Evolutionary conservation across 2,888 invertebrate species (phyloP), one percentile per base, ranked within the genome.

Genomic region (Eulithis prunata): DNA sequence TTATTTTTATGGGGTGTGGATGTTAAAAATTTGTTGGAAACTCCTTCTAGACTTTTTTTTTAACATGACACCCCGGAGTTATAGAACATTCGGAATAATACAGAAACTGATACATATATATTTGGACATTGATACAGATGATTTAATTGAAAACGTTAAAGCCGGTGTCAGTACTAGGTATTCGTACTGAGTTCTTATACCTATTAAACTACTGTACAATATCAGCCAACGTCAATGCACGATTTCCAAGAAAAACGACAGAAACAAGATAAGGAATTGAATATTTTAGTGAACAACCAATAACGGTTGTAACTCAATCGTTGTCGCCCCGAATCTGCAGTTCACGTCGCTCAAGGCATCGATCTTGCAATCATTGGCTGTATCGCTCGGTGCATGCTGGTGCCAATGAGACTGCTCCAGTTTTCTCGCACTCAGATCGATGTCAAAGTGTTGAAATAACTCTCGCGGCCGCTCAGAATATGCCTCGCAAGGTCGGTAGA

Each of bases 351-450:
- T 65, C 64, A 64, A 74, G 71, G 72, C 73, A 77, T 78, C 77
- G 79, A 84, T 84, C 80, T 84, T 81, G 88, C 86, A 87, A 86
- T 85, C 79, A 78, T 79, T 79, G 83, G 80, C 77, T 73, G 77
- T 74, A 72, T 72, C 70, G 73, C 70, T 73, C 72, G 80, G 79
- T 87, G 86, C 86, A 87, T 79, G 79, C 82, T 85, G 85, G 86
- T 90, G 90, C 88, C 89, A 90, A 90, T 82, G 85, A 84, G 83
- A 84, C 79, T 86, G 88, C 86, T 88, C 85, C 82, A 89, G 84
- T 88, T 88, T 80, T 74, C 77, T 77, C 78, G 76, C 78, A 62
- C 52, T 79, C 77, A 83, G 83, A 87, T 88, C 86, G 87, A 89
- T 88, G 87, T 86, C 84, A 82, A 77, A 76, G 78, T 69, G 83